Conservation (phyloP, 1,140 invertebrate genomes). For the Pachyrhynchus sulphureomaculatus region DNA sequence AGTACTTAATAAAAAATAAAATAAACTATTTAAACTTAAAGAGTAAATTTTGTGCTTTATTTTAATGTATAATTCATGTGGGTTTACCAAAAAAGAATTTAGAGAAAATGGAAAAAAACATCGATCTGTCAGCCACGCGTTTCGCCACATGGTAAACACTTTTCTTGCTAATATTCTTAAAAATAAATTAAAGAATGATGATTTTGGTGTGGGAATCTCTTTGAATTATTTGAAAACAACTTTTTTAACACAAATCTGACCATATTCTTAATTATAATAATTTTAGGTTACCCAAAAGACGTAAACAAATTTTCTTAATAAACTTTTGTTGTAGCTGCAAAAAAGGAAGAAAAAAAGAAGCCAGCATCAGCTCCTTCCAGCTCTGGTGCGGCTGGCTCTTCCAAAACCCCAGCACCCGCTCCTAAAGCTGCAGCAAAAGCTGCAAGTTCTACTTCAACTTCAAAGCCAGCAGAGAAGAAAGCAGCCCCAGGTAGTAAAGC, state of each 20-base stretch:
- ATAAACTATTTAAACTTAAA: neutral
- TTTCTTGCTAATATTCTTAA: neutral
- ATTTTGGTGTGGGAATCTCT: constrained; percentile 40
- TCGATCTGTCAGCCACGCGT: constrained; percentile 36
- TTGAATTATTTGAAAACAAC: constrained; percentile 36
- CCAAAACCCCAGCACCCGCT: constrained; percentile 40
- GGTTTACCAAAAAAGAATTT: neutral
- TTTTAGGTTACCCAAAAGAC: constrained; percentile 20
- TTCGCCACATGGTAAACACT: constrained; percentile 26
- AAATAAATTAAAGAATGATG: constrained; percentile 32
- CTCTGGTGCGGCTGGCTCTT: constrained; percentile 49
- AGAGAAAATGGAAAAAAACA: constrained; percentile 35
- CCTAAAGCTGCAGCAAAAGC: constrained; percentile 56
- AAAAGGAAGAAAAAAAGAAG: constrained; percentile 65
- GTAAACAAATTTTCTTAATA: too few species aligned
- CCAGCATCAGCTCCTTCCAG: constrained; percentile 52
- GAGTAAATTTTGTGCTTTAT: neutral
- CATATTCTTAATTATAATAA: constrained; percentile 1
- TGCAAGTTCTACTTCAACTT: constrained; percentile 51
- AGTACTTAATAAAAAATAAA: constrained; percentile 40
- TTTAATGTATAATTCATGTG: neutral
- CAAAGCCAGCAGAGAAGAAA: constrained; percentile 50
- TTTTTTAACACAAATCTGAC: constrained; percentile 14
- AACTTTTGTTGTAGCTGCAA: constrained; percentile 51
- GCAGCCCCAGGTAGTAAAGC: constrained; percentile 51